These are phyloP conservation scores for Neodiprion pinetum DNA, from an alignment of 1,140 invertebrate species.

Conservation along the genomic window DNA sequence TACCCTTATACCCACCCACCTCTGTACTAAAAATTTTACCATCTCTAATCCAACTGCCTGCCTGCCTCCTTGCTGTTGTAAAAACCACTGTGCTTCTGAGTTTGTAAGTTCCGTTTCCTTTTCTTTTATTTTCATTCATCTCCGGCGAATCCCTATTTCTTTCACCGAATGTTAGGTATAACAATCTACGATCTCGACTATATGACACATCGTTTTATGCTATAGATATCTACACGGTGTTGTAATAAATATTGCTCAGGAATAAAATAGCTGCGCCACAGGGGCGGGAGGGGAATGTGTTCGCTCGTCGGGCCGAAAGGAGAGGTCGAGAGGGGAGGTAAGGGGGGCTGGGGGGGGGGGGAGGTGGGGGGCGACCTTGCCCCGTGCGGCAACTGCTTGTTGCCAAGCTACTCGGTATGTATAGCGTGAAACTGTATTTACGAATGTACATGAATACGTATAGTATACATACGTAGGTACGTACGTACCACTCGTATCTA, in stretches of 20 bases:
- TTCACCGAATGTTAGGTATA: too few species aligned
- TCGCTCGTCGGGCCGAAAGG: too few species aligned
- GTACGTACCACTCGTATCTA: not conserved
- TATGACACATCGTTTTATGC: not conserved
- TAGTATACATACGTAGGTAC: constrained; percentile 20
- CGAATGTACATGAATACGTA: constrained; percentile 30
- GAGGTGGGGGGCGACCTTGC: constrained; percentile 56
- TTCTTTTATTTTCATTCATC: too few species aligned
- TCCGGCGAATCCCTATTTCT: too few species aligned
- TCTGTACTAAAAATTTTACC: too few species aligned
- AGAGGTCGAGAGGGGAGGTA: not conserved
- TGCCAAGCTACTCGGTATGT: constrained; percentile 58
- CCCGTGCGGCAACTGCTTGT: constrained; percentile 55
- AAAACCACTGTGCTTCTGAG: too few species aligned
- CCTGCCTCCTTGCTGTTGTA: too few species aligned
- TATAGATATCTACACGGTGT: constrained; percentile 43
- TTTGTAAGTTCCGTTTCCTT: too few species aligned
- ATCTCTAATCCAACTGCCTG: too few species aligned
- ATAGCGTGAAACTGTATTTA: constrained; percentile 34
- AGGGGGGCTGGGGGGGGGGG: not conserved
- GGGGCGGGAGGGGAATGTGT: not conserved
- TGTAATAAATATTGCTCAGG: constrained; percentile 56
- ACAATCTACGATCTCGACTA: too few species aligned
- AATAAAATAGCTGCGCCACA: constrained; percentile 48
- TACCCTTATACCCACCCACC: too few species aligned